Percentiles rank a stretch among this genome's conserved stretches.
These are phyloP conservation scores for Cyphomyrus discorhynchus DNA, from an alignment of 2,113 vertebrate species.

Conservation along the genomic window DNA sequence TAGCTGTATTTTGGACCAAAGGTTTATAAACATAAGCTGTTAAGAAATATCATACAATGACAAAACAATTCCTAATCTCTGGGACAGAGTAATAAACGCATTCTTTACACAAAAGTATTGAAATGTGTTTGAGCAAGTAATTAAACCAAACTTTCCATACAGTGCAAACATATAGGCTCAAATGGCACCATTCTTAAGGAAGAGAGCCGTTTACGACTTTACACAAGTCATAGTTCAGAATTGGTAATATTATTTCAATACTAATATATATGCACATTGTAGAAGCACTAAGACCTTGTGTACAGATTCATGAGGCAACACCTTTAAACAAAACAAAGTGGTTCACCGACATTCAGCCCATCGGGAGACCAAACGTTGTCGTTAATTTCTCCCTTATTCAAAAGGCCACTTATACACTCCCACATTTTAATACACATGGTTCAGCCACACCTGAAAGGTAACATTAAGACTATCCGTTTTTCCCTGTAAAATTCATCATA, in stretches of 20 bases:
- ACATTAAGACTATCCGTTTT: background rate
- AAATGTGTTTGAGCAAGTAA: background rate
- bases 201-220: background rate
- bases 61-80: background rate
- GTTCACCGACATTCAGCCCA: background rate
- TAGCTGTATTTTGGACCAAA: background rate
- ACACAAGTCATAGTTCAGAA: background rate
- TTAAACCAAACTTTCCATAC: background rate
- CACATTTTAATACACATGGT: background rate
- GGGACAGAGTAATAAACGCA: background rate
- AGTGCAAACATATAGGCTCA: background rate
- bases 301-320: background rate
- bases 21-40: background rate
- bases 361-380: background rate
- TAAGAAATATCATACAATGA: slow-evolving; percentile 1
- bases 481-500: background rate
- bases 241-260: background rate
- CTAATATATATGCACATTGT: slow-evolving; percentile 18
- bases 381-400: background rate
- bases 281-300: slow-evolving; percentile 22
- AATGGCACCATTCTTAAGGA: background rate
- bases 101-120: background rate
- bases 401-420: background rate
- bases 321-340: background rate
- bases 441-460: background rate